These are phyloP conservation scores for Alloscopus bannaensis DNA, from an alignment of 2,888 invertebrate species.

Conservation along the genomic window DNA sequence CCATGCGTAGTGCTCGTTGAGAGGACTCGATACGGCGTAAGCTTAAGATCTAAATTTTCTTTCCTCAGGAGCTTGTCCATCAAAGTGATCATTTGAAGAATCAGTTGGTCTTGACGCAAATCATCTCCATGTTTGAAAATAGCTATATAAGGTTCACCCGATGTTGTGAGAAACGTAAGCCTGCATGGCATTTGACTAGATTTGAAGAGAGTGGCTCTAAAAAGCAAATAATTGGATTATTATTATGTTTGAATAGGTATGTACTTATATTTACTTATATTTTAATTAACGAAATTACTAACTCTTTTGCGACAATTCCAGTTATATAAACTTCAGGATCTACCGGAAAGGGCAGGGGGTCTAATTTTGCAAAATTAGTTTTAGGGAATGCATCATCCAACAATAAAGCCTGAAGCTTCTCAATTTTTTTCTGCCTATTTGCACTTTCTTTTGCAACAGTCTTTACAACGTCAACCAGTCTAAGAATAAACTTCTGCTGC, in stretches of 20 bases:
- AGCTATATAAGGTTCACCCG: slow-evolving; percentile 86
- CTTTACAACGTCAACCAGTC: slow-evolving; percentile 91
- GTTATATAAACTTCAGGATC: slow-evolving; percentile 94
- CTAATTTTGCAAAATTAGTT: slow-evolving; percentile 92
- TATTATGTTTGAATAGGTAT: no score
- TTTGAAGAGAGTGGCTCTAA: slow-evolving; percentile 91
- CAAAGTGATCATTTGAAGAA: slow-evolving; percentile 97
- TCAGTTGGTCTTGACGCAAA: slow-evolving; percentile 96
- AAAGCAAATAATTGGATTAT: slow-evolving; percentile 1
- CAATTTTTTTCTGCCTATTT: slow-evolving; percentile 93
- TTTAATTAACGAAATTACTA: slow-evolving; percentile 65
- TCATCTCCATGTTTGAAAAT: slow-evolving; percentile 99
- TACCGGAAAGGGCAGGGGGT: slow-evolving; percentile 94
- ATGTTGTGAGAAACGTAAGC: slow-evolving; percentile 62
- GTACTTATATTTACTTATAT: no score
- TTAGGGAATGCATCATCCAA: slow-evolving; percentile 87
- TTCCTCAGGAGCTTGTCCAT: slow-evolving; percentile 96
- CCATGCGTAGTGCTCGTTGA: slow-evolving; percentile 97
- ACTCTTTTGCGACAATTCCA: slow-evolving; percentile 90
- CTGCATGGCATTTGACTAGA: slow-evolving; percentile 95
- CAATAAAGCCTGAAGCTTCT: slow-evolving; percentile 88
- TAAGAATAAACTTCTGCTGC: slow-evolving; percentile 94
- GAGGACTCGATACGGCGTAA: slow-evolving; percentile 96
- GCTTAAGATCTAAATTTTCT: slow-evolving; percentile 96
- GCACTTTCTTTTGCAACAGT: slow-evolving; percentile 93